Percentiles rank a stretch among this genome's conserved stretches.
Conservation (phyloP, 92 coral and sea anemone species). For the Desmophyllum pertusum region DNA sequence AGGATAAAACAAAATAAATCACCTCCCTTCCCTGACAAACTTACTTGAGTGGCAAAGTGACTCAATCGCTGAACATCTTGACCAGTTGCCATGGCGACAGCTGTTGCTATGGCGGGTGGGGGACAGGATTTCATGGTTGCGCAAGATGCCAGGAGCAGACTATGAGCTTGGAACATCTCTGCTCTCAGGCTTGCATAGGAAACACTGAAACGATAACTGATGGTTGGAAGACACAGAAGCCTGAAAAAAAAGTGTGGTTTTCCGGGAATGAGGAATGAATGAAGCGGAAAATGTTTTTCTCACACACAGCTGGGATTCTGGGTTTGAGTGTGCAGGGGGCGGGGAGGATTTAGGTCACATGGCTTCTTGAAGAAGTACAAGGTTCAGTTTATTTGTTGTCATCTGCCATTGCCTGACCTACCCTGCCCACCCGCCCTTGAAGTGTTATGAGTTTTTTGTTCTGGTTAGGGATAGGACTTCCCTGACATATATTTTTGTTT, state of each 20-base stretch:
- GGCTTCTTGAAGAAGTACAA: neutral
- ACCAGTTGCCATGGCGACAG: conserved; percentile 99
- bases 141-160: conserved; percentile 80
- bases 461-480: too few species aligned
- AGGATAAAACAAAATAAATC: too few species aligned
- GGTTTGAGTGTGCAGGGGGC: neutral
- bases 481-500: too few species aligned
- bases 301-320: neutral
- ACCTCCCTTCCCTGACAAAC: neutral
- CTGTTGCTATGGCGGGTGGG: conserved; percentile 98
- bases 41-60: conserved; percentile 88
- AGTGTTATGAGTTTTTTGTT: too few species aligned
- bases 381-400: neutral
- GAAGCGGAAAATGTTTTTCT: neutral
- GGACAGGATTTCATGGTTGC: conserved; percentile 98
- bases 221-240: conserved; percentile 87
- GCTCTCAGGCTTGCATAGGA: conserved; percentile 79
- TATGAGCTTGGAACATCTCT: conserved; percentile 87
- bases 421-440: neutral
- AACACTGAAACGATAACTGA: conserved; percentile 82
- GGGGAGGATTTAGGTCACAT: neutral
- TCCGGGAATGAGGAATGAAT: neutral
- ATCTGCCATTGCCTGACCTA: neutral
- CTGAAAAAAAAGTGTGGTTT: conserved; percentile 44
- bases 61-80: conserved; percentile 91